phyloP scores from a whole-genome alignment of 2,113 vertebrate species.

The Proterorhinus semilunaris region DNA sequence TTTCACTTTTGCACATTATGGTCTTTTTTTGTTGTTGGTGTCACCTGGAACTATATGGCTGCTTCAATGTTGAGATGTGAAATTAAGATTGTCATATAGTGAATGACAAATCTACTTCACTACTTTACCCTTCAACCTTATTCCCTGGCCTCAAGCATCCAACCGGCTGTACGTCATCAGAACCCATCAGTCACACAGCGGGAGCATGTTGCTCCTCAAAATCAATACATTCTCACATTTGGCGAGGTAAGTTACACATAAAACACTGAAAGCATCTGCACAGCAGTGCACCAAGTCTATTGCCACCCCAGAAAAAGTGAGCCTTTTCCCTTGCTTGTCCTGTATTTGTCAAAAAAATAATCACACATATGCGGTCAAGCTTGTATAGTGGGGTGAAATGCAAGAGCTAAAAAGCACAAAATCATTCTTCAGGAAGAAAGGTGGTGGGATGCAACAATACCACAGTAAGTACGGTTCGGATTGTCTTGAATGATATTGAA shows the following conservation, averaged over 20 bases:
- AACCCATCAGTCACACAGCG: neutral
- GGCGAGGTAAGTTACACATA: slow-evolving; percentile 6
- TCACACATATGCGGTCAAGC: slow-evolving; percentile 44
- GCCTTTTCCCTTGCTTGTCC: neutral
- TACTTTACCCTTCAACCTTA: neutral
- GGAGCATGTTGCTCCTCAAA: neutral
- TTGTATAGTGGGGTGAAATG: slow-evolving; percentile 40
- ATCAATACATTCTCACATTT: neutral
- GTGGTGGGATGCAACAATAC: slow-evolving; percentile 33
- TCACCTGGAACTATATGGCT: too few species aligned
- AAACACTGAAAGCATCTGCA: slow-evolving; percentile 7
- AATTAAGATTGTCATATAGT: too few species aligned
- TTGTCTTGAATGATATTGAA: slow-evolving; percentile 17
- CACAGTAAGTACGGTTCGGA: slow-evolving; percentile 29
- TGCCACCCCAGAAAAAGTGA: slow-evolving; percentile 24
- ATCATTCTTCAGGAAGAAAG: slow-evolving; percentile 24
- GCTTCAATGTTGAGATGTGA: too few species aligned
- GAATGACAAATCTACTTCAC: too few species aligned
- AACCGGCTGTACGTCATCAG: neutral
- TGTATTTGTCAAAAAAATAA: slow-evolving; percentile 53
- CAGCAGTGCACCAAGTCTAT: slow-evolving; percentile 11
- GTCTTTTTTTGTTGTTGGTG: too few species aligned
- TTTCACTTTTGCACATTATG: too few species aligned
- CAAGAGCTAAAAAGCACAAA: neutral
- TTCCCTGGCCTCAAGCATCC: neutral